These are phyloP conservation scores for Hydraecia micacea DNA, from an alignment of 2,888 invertebrate species.

Conservation along the genomic window DNA sequence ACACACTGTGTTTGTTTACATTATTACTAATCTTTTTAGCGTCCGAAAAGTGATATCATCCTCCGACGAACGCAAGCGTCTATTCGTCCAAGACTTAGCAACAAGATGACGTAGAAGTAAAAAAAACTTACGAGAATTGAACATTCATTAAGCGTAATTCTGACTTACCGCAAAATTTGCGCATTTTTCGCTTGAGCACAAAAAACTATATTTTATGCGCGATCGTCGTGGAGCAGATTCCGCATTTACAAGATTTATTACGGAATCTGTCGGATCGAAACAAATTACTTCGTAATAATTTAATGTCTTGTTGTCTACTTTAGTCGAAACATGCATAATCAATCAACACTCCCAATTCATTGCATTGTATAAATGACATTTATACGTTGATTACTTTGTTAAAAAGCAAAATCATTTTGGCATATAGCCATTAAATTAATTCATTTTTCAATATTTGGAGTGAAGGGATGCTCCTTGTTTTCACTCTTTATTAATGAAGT, in stretches of 20 bases:
- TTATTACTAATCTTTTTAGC: constrained; percentile 85
- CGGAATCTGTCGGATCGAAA: constrained; percentile 26
- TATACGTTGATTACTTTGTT: not conserved
- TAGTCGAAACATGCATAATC: constrained; percentile 25
- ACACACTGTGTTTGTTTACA: constrained; percentile 81
- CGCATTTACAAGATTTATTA: constrained; percentile 44
- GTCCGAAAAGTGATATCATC: constrained; percentile 83
- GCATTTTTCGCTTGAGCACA: constrained; percentile 35
- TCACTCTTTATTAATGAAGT: constrained; percentile 1
- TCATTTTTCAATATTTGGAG: not conserved
- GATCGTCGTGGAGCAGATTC: constrained; percentile 36
- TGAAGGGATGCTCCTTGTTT: not conserved
- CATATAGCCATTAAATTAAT: not conserved
- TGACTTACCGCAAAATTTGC: constrained; percentile 37
- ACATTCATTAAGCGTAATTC: constrained; percentile 48
- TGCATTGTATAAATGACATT: constrained; percentile 6
- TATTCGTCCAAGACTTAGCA: constrained; percentile 41
- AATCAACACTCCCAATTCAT: constrained; percentile 17
- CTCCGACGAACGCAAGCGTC: constrained; percentile 43
- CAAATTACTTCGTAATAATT: constrained; percentile 20
- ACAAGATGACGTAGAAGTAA: constrained; percentile 49
- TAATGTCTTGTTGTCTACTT: constrained; percentile 12
- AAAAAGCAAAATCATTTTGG: not conserved
- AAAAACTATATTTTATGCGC: constrained; percentile 45
- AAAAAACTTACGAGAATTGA: constrained; percentile 45